phyloP scores from a whole-genome alignment of 2,888 invertebrate genomes.

The Drosophila silvestris region DNA sequence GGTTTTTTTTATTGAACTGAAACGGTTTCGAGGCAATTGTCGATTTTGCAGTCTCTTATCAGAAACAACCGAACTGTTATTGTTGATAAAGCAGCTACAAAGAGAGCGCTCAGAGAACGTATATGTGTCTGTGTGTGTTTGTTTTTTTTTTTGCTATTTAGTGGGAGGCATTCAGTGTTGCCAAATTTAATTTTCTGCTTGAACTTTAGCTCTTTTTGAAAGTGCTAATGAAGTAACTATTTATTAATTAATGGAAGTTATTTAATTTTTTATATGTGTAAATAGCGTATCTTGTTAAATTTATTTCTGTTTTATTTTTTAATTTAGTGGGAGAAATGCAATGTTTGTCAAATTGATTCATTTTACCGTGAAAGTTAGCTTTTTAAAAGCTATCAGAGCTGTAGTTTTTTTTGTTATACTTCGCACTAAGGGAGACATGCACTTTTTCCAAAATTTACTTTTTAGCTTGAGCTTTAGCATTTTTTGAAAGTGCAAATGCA shows the following conservation, averaged over 20 bases:
- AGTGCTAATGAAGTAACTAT: background rate
- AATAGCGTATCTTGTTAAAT: background rate
- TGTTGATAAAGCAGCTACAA: conserved; percentile 45
- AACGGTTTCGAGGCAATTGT: conserved; percentile 14
- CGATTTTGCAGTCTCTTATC: conserved; percentile 49
- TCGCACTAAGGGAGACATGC: background rate
- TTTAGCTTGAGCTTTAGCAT: background rate
- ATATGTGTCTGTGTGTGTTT: background rate
- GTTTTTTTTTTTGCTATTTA: background rate
- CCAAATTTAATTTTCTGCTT: background rate
- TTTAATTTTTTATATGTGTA: background rate
- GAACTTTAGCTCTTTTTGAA: background rate
- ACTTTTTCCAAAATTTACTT: conserved; percentile 3
- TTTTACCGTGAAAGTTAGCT: background rate
- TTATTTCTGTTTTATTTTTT: background rate
- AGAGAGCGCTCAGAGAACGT: background rate
- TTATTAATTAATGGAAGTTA: background rate
- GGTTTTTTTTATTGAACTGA: conserved; percentile 1
- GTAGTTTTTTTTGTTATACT: background rate
- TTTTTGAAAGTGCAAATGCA: background rate
- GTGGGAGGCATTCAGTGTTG: conserved; percentile 11
- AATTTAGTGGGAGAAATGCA: background rate
- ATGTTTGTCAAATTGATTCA: background rate
- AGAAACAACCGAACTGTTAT: conserved; percentile 38
- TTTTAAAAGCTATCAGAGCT: background rate